Conservation (phyloP, 1,140 invertebrate species). For the Hylaeus anthracinus region DNA sequence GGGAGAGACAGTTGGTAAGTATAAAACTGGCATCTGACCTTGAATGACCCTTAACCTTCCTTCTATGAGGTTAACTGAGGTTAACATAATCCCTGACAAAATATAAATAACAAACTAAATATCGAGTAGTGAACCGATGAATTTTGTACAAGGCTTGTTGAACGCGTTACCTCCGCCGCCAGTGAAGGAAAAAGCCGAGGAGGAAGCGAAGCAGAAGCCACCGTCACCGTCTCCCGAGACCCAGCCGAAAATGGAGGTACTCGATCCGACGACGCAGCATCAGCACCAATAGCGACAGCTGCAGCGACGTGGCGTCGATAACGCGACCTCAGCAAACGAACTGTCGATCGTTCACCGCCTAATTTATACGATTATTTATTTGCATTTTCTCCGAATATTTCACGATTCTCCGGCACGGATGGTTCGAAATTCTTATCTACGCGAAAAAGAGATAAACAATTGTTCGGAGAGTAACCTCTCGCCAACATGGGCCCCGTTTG, state of each 20-base stretch:
- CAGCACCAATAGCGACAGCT: slow-evolving; percentile 28
- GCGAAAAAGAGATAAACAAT: too few relatives aligned
- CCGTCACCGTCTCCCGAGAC: slow-evolving; percentile 1
- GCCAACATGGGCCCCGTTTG: too few relatives aligned
- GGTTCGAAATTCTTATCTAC: too few relatives aligned
- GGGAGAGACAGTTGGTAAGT: slow-evolving; percentile 65
- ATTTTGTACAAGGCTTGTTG: slow-evolving; percentile 42
- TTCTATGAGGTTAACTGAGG: too few relatives aligned
- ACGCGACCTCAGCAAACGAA: background rate
- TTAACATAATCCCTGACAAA: too few relatives aligned
- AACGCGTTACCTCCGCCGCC: slow-evolving; percentile 32
- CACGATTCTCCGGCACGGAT: too few relatives aligned
- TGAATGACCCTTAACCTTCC: too few relatives aligned
- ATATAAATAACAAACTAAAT: too few relatives aligned
- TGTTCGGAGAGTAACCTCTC: too few relatives aligned
- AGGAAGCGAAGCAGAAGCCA: slow-evolving; percentile 46
- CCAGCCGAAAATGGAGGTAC: slow-evolving; percentile 36
- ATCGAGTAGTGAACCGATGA: too few relatives aligned
- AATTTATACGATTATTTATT: slow-evolving; percentile 31
- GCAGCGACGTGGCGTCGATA: background rate
- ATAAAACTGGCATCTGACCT: background rate
- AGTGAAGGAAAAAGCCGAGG: slow-evolving; percentile 22
- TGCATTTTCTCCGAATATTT: too few relatives aligned
- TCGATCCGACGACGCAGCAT: slow-evolving; percentile 26
- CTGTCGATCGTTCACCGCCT: background rate